Evolutionary conservation across 2,888 invertebrate genomes (phyloP).

Genomic region (Busseola fusca): DNA sequence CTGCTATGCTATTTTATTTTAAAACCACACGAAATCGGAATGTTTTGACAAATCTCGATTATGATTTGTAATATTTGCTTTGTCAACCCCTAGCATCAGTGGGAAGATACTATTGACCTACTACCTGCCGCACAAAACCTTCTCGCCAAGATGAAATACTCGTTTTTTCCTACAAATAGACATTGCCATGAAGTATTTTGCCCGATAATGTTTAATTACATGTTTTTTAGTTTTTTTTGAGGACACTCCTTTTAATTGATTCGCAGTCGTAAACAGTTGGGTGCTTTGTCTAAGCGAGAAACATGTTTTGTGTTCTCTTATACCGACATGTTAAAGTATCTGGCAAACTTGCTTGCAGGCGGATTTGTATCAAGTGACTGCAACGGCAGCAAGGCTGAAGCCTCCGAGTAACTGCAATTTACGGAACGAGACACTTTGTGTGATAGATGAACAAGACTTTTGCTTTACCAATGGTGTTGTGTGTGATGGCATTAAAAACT

Average conservation of each 20-base stretch:
- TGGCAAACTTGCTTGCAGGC: slow-evolving; percentile 68
- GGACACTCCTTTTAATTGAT: background rate
- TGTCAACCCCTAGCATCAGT: too few species aligned
- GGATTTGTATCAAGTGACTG: slow-evolving; percentile 79
- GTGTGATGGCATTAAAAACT: slow-evolving; percentile 85
- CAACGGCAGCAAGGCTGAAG: slow-evolving; percentile 71
- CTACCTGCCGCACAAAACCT: background rate
- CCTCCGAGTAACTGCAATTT: slow-evolving; percentile 63
- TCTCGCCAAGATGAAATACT: background rate
- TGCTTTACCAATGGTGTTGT: slow-evolving; percentile 83
- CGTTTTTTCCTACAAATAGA: slow-evolving; percentile 15
- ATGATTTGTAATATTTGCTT: too few species aligned
- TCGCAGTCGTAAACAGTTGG: background rate
- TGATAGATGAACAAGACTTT: slow-evolving; percentile 63
- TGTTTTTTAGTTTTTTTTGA: background rate
- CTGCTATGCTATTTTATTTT: too few species aligned
- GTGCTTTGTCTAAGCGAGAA: background rate
- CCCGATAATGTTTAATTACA: background rate
- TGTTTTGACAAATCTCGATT: too few species aligned
- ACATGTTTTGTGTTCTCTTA: background rate
- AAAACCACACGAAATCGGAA: too few species aligned
- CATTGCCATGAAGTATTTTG: background rate
- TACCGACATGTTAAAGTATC: background rate
- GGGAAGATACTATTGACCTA: too few species aligned
- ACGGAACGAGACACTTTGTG: slow-evolving; percentile 75